These are phyloP conservation scores for Chalcis sispes DNA, from an alignment of 2,888 invertebrate species.

Conservation along the genomic window DNA sequence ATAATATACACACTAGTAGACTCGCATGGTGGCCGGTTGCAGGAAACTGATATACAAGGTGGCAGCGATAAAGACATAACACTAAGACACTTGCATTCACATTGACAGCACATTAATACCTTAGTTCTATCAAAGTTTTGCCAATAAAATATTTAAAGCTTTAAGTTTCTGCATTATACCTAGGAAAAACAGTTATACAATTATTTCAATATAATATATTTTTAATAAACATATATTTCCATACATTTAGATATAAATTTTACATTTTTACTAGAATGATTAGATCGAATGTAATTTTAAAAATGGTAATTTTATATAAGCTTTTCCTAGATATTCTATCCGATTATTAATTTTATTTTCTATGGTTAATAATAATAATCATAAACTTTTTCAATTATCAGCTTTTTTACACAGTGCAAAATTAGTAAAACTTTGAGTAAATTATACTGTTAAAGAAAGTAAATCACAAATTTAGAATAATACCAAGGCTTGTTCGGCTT, in stretches of 20 bases:
- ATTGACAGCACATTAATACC: conserved; percentile 40
- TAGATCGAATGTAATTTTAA: neutral
- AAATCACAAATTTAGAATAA: conserved; percentile 48
- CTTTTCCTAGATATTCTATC: neutral
- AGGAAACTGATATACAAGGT: conserved; percentile 65
- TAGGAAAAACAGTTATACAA: conserved; percentile 24
- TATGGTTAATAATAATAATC: neutral
- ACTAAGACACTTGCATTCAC: conserved; percentile 46
- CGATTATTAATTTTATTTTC: neutral
- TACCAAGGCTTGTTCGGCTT: conserved; percentile 71
- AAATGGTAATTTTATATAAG: neutral
- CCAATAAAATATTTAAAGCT: conserved; percentile 22
- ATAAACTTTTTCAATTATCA: neutral
- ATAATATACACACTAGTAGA: conserved; percentile 63
- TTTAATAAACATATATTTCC: no score
- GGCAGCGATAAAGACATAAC: conserved; percentile 62
- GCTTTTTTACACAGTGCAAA: conserved; percentile 15
- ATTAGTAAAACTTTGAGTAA: conserved; percentile 57
- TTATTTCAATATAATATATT: neutral
- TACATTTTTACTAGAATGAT: no score
- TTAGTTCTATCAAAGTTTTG: conserved; percentile 50
- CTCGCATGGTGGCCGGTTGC: conserved; percentile 72
- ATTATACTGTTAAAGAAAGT: conserved; percentile 22
- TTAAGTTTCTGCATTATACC: conserved; percentile 15
- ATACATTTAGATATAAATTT: no score